Evolutionary conservation across 2,888 invertebrate species (phyloP).

Genomic region (Drosophila mimica): DNA sequence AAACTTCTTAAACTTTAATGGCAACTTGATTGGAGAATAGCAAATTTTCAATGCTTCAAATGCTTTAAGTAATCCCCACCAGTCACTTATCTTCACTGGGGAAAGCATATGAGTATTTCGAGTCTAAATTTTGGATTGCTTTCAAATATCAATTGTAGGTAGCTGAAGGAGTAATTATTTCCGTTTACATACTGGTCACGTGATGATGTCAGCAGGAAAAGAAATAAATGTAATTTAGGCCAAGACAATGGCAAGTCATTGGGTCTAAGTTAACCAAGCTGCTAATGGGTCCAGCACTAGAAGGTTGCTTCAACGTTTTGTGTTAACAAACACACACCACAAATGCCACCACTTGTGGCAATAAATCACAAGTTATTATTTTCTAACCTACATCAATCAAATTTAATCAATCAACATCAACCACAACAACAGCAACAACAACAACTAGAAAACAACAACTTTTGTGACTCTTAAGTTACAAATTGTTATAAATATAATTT

Average conservation of each 20-base stretch:
- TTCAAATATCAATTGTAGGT: neutral
- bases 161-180: conserved; percentile 1
- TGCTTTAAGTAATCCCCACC: too few relatives aligned
- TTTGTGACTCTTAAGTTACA: conserved; percentile 25
- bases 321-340: conserved; percentile 33
- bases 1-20: neutral
- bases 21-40: too few relatives aligned
- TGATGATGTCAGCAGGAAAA: conserved; percentile 39
- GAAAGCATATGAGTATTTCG: neutral
- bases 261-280: conserved; percentile 21
- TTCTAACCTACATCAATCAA: conserved; percentile 68
- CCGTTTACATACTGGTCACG: neutral
- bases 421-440: conserved; percentile 4
- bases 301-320: conserved; percentile 12
- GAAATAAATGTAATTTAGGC: conserved; percentile 26
- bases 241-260: conserved; percentile 29
- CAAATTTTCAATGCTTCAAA: too few relatives aligned
- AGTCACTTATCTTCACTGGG: too few relatives aligned
- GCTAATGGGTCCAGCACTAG: conserved; percentile 41
- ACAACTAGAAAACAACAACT: neutral
- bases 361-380: conserved; percentile 68
- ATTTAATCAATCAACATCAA: conserved; percentile 49
- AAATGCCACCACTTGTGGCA: conserved; percentile 42
- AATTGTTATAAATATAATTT: conserved; percentile 58
- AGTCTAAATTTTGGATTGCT: neutral